These are phyloP conservation scores for Enteromius radiatus DNA, from an alignment of 2,797 vertebrate genomes.

Conservation along the genomic window DNA sequence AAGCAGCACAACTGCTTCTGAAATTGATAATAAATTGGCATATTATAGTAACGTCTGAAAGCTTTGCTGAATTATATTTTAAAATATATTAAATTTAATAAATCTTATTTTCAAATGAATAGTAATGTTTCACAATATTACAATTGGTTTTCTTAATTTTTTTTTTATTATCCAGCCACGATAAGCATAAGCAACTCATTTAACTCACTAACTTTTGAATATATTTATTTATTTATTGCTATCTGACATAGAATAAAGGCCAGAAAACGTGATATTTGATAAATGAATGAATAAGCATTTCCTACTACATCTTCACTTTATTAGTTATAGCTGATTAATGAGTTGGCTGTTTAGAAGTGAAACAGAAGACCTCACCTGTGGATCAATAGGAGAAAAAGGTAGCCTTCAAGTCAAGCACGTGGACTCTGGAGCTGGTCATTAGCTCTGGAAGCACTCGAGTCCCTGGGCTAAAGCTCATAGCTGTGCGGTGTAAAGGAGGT, in stretches of 20 bases:
- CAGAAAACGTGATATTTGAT: background rate
- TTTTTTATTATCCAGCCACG: too few species aligned
- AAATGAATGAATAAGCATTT: background rate
- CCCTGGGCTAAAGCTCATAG: conserved; percentile 15
- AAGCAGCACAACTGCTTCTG: too few species aligned
- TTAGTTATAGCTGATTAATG: background rate
- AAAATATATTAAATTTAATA: too few species aligned
- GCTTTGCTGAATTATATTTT: too few species aligned
- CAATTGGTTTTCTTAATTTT: too few species aligned
- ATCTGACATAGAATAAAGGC: background rate
- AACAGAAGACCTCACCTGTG: conserved; percentile 22
- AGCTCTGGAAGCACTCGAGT: conserved; percentile 32
- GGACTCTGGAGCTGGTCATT: conserved; percentile 38
- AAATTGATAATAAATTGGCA: too few species aligned
- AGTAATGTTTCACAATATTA: too few species aligned
- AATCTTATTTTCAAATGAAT: too few species aligned
- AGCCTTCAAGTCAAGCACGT: conserved; percentile 20
- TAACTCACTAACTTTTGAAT: too few species aligned
- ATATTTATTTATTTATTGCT: too few species aligned
- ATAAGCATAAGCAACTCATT: too few species aligned
- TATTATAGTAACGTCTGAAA: too few species aligned
- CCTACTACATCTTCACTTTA: background rate
- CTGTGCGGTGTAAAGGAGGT: conserved; percentile 37
- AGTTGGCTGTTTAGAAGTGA: background rate
- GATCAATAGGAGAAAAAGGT: background rate